Conservation (phyloP, 2,888 invertebrate genomes). For the Villa cingulata region DNA sequence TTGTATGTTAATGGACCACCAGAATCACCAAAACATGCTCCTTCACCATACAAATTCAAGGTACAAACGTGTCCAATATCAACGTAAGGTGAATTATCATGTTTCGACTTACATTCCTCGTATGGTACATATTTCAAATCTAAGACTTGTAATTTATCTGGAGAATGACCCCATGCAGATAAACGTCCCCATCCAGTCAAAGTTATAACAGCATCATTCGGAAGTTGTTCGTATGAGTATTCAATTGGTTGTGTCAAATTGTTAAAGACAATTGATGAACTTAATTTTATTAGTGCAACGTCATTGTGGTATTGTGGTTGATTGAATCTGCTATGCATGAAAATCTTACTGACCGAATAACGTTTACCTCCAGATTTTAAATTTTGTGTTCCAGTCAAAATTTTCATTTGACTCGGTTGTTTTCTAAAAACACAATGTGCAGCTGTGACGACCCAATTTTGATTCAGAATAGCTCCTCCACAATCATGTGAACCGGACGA, state of each 20-base stretch:
- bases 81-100: slow-evolving; percentile 37
- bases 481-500: slow-evolving; percentile 29
- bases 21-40: slow-evolving; percentile 34
- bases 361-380: slow-evolving; percentile 20
- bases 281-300: slow-evolving; percentile 51
- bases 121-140: slow-evolving; percentile 42
- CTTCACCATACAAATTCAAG: slow-evolving; percentile 41
- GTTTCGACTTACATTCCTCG: slow-evolving; percentile 41
- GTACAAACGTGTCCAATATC: slow-evolving; percentile 47
- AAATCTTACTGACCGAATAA: slow-evolving; percentile 22
- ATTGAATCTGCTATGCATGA: slow-evolving; percentile 15
- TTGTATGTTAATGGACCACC: slow-evolving; percentile 27
- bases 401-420: slow-evolving; percentile 19
- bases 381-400: slow-evolving; percentile 28
- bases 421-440: slow-evolving; percentile 28
- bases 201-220: slow-evolving; percentile 37
- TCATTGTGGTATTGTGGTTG: slow-evolving; percentile 41
- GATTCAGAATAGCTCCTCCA: slow-evolving; percentile 27
- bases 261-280: slow-evolving; percentile 39
- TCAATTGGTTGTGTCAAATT: slow-evolving; percentile 42
- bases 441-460: slow-evolving; percentile 27
- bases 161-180: slow-evolving; percentile 40
- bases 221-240: slow-evolving; percentile 39
- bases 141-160: slow-evolving; percentile 43
- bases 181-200: slow-evolving; percentile 51